Evolutionary conservation across 2,888 invertebrate genomes (phyloP).

Genomic region (Cistogaster globosa): DNA sequence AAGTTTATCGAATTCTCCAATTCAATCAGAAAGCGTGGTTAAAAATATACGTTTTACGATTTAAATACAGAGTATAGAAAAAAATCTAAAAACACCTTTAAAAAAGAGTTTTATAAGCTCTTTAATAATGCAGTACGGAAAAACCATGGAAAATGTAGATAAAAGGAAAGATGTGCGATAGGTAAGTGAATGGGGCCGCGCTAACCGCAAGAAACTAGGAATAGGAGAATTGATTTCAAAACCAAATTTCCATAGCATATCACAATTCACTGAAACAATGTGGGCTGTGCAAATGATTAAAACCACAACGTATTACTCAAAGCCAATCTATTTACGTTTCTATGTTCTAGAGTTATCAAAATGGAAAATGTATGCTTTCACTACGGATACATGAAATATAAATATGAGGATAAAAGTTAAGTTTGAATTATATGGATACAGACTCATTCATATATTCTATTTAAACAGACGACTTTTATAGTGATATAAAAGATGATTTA

Average conservation of each 20-base stretch:
- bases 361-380: conserved; percentile 2
- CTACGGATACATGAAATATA: not conserved
- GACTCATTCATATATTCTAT: no score
- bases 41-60: conserved; percentile 4
- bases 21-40: conserved; percentile 16
- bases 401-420: no score
- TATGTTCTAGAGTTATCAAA: no score
- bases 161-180: conserved; percentile 18
- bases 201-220: no score
- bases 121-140: conserved; percentile 17
- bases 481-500: no score
- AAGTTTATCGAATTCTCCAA: conserved; percentile 1
- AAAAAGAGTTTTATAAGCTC: conserved; percentile 11
- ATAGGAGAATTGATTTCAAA: not conserved
- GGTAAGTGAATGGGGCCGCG: conserved; percentile 10
- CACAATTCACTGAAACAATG: no score
- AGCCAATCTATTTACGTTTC: no score
- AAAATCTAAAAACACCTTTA: conserved; percentile 7
- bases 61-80: conserved; percentile 7
- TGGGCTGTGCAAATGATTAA: no score
- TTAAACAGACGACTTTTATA: no score
- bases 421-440: no score
- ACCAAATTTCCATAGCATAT: conserved; percentile 28
- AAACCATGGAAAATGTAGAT: no score
- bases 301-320: no score